Percentiles rank a stretch among this genome's conserved stretches.
Conservation (phyloP, 2,797 vertebrate species). For the Vespertilio murinus region DNA sequence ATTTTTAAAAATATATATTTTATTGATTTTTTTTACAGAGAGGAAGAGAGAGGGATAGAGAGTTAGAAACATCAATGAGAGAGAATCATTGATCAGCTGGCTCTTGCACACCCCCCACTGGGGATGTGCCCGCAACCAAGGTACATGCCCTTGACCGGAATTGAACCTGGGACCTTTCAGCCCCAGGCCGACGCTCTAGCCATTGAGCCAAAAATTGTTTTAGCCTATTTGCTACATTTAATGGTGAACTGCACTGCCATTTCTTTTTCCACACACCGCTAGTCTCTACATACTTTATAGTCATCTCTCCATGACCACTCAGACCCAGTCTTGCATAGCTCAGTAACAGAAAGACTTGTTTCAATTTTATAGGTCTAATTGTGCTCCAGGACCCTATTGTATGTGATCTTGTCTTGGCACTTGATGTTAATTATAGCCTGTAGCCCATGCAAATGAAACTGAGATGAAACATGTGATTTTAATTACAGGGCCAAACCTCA, state of each 20-base stretch:
- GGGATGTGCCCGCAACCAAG: no score
- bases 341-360: constrained; percentile 48
- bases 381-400: constrained; percentile 53
- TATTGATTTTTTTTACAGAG: no score
- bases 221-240: not conserved
- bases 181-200: no score
- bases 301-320: not conserved
- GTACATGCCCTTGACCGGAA: no score
- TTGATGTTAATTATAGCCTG: constrained; percentile 73
- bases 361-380: constrained; percentile 52
- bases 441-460: constrained; percentile 70
- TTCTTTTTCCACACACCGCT: not conserved
- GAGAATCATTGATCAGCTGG: no score
- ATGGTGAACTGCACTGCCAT: not conserved
- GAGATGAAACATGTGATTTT: constrained; percentile 71
- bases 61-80: no score
- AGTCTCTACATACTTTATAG: not conserved
- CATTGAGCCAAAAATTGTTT: no score
- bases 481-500: constrained; percentile 55
- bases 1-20: no score
- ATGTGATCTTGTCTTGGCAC: constrained; percentile 60
- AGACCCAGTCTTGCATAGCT: not conserved
- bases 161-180: no score
- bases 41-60: no score
- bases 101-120: no score